These are phyloP conservation scores for Oegoconia quadripuncta DNA, from an alignment of 2,888 invertebrate genomes.

Conservation along the genomic window DNA sequence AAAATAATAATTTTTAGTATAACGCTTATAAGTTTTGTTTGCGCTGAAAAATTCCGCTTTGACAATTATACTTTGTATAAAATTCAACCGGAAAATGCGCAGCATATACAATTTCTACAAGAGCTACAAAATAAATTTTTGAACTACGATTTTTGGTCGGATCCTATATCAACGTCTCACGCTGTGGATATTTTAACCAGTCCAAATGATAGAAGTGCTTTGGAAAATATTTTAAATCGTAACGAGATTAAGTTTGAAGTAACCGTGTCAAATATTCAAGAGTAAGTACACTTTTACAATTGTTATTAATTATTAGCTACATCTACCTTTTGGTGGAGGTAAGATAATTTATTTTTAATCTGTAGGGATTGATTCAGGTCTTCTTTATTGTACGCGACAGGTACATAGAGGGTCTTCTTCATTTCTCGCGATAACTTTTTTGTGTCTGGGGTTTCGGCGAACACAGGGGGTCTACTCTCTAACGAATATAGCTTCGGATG, in stretches of 20 bases:
- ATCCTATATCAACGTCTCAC: constrained; percentile 40
- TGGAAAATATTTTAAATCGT: constrained; percentile 46
- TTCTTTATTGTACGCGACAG: too few species aligned
- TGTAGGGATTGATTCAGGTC: too few species aligned
- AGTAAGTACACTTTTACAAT: constrained; percentile 47
- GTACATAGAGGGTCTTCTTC: too few species aligned
- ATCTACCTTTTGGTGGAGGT: too few species aligned
- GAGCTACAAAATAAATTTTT: constrained; percentile 55
- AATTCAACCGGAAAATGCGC: constrained; percentile 63
- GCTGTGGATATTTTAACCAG: constrained; percentile 63
- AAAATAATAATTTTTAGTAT: not conserved
- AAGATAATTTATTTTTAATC: too few species aligned
- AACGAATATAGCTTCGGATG: too few species aligned
- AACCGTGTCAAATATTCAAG: constrained; percentile 67
- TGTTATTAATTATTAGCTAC: too few species aligned
- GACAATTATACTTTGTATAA: constrained; percentile 74
- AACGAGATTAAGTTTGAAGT: constrained; percentile 58
- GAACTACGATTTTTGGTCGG: constrained; percentile 68
- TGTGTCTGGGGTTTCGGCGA: too few species aligned
- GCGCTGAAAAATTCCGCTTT: constrained; percentile 43
- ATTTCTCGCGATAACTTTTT: too few species aligned
- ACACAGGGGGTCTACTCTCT: too few species aligned
- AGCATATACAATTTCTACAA: constrained; percentile 69
- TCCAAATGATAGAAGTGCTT: constrained; percentile 46
- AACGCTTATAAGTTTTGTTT: constrained; percentile 6